Evolutionary conservation across 2,888 invertebrate genomes (phyloP), one percentile per base, ranked within the genome.

Genomic region (Candidula unifasciata): DNA sequence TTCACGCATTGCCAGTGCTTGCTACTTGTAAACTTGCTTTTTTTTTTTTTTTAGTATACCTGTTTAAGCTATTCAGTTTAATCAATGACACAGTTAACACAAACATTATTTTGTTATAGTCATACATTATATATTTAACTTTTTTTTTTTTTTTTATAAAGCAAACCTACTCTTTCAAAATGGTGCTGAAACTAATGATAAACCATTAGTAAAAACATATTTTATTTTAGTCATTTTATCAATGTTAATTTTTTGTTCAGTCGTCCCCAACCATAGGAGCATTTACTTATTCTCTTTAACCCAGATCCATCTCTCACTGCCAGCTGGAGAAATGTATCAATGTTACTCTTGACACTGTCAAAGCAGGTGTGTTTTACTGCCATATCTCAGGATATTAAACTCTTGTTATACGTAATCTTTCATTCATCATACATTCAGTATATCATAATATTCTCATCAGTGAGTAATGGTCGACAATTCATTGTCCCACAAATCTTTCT

Each of bases 151-250:
- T 37, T 68, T 52, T 66, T 44, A 37, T 35, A 27, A 69, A 69
- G 68, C 69, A 80, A 80, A 37, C 44, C 24, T 64, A 64, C 60
- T 80, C 74, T 73, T 73, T 74, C 82, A 82, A 82, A 60, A 73
- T 82, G 82, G 82, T 82, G 82, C 82, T 82, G 82, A 82, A 74
- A 21, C 71, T 74, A 82, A 82, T 82, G 82, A 74, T n/a, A 64
- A 35, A 37, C 64, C 82, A 74, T 81, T 81, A 44, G 81, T 81
- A 71, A 33, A 44, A 60, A 60, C 52, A 57, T 30, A 30, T n/a
- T 74, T 73, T 82, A 60, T n/a, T 37, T 18, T n/a, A 74, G 52
- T 74, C 52, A 27, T 52, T 74, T 74, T 33, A 5, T 68, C n/a
- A 68, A 27, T 68, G 27, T 68, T 30, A 27, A 60, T 24, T 24